phyloP scores from a whole-genome alignment of 2,113 vertebrate genomes.

The Dendrocopos noguchii region DNA sequence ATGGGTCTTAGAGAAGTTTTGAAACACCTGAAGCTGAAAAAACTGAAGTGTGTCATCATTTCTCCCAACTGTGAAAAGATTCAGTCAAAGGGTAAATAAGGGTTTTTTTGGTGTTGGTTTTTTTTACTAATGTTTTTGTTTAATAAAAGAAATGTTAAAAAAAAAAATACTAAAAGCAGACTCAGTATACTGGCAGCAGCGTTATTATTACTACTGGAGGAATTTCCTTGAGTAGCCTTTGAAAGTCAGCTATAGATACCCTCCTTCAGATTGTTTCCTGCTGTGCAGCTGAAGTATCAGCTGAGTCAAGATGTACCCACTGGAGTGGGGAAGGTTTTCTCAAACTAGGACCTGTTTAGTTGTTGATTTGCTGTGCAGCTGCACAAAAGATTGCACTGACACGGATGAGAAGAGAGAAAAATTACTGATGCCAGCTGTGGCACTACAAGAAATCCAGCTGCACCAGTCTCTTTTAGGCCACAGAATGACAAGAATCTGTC shows the following conservation, averaged over 20 bases:
- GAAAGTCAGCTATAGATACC: background rate
- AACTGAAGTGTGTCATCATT: constrained; percentile 94
- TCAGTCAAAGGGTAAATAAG: constrained; percentile 89
- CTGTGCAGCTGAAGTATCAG: background rate
- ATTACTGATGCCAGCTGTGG: background rate
- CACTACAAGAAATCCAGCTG: background rate
- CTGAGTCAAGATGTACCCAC: background rate
- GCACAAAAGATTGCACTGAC: background rate
- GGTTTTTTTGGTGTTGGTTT: background rate
- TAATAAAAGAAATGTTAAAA: background rate
- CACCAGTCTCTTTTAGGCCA: background rate
- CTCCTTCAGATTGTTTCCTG: background rate
- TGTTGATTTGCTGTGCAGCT: background rate
- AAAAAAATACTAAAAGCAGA: background rate
- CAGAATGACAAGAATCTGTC: background rate
- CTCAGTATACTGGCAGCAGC: background rate
- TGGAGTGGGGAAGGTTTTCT: background rate
- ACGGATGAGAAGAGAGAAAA: background rate
- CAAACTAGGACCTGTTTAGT: background rate
- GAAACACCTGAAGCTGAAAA: constrained; percentile 93
- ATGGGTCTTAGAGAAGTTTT: constrained; percentile 95
- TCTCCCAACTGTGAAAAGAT: constrained; percentile 98
- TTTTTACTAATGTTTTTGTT: background rate
- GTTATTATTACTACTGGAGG: background rate
- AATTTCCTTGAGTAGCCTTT: background rate